Evolutionary conservation across 2,113 vertebrate species (phyloP), one percentile per base, ranked within the genome.

Genomic region (Coreoperca whiteheadi): DNA sequence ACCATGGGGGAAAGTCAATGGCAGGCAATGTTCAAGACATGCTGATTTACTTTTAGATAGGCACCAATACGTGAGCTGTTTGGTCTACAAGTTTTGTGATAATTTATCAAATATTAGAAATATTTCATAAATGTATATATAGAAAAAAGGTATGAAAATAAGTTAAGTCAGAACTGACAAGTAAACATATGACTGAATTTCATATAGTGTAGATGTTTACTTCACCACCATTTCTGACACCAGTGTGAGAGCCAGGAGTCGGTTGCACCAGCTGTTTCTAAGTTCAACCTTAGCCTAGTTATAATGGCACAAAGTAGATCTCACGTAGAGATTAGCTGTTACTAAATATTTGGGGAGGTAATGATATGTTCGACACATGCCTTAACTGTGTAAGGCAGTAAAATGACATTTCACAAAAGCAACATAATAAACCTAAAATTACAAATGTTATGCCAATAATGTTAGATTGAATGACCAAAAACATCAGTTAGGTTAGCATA

Each of bases 1-100:
- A 94, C 94, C 93, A 94, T 80, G 77, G 83, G 57, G 60, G 56
- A 69, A 86, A 90, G 82, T 89, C 74, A 79, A 88, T 80, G 75
- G 71, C 70, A 46, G 74, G 70, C 81, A 72, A 86, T 78, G 79
- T 85, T 89, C 63, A 66, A 54, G 25, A 76, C 37, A 46, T 11
- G 68, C 43, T 25, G 77, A 81, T 86, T 71, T 74, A 81, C 46
- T 82, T 73, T 65, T 28, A 74, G 57, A 88, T 46, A 53, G 70
- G 53, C 57, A 53, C 46, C 14, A 57, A 25, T 61, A 2, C 1
- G 10, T 54, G 30, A 71, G 59, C 14, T 34, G 64, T 25, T 80
- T 30, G 14, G 48, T 64, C 60, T 37, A 54, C 8, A 60, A 10
- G 59, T 46, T 30, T 41, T 6, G 54, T 14, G 46, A 64, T 68